Evolutionary conservation across 1,140 invertebrate genomes (phyloP), one percentile per base, ranked within the genome.

Genomic region (Brachystomella parvula): DNA sequence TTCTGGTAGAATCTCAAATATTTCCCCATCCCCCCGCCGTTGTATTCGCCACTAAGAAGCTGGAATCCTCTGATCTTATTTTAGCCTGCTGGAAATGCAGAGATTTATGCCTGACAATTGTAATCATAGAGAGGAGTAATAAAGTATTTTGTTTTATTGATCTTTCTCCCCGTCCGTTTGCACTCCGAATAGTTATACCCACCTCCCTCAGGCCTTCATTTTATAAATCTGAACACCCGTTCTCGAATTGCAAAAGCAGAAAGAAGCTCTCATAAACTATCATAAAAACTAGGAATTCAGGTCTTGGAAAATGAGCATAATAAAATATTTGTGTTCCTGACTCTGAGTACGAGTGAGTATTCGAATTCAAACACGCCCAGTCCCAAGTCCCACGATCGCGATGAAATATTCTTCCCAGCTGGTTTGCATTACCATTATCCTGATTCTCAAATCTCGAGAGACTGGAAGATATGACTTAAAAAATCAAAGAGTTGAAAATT

Each of bases 71-170:
- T n/a, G n/a, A n/a, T n/a, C n/a, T n/a, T n/a, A n/a, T n/a, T n/a
- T n/a, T n/a, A n/a, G n/a, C n/a, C n/a, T n/a, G n/a, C n/a, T n/a
- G n/a, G n/a, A n/a, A n/a, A n/a, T n/a, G 39, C 39, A 9, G 9
- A 44, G n/a, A 44, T 44, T 44, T 44, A 44, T 44, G 39, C 39
- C 39, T 44, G 39, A 44, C 39, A 44, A 44, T 44, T 44, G 39
- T 44, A 44, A 44, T 44, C 39, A 44, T 44, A 44, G n/a, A n/a
- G 39, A 12, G 39, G 39, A 44, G 39, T 44, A 44, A 44, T 44
- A 44, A 44, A 44, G 39, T 44, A 44, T 44, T 44, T 44, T n/a
- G 39, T 44, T 44, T 44, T 44, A 44, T 44, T 44, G 39, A 44
- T 44, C 39, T 44, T n/a, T n/a, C 39, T 44, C 39, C n/a, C 39